A percentile compares a stretch with the other conserved stretches of the same genome.
phyloP scores from a whole-genome alignment of 2,888 invertebrate genomes.

The Zhuqinia jingwanae region DNA sequence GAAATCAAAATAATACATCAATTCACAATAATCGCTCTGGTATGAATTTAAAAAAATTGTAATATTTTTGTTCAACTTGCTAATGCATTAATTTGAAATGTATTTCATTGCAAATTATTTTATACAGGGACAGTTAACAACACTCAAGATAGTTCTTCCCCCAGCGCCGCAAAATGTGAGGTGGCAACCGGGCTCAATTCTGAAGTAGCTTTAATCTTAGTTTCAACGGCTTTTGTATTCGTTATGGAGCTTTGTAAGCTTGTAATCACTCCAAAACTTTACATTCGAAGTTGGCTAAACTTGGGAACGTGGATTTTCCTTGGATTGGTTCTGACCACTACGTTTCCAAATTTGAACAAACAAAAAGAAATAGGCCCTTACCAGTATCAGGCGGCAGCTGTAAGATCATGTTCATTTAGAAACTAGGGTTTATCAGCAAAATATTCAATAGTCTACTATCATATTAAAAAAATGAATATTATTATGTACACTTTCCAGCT shows the following conservation, averaged over 20 bases:
- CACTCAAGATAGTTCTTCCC: neutral
- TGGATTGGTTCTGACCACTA: constrained; percentile 69
- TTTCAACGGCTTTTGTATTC: constrained; percentile 69
- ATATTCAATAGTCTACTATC: neutral
- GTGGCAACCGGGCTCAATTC: constrained; percentile 66
- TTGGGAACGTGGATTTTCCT: constrained; percentile 75
- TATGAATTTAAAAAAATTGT: neutral
- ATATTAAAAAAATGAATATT: neutral
- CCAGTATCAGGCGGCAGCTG: constrained; percentile 73
- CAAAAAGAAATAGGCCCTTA: constrained; percentile 57
- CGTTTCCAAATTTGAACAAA: constrained; percentile 68
- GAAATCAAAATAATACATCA: too few species aligned
- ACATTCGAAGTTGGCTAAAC: constrained; percentile 72
- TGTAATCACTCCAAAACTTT: constrained; percentile 73
- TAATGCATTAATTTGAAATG: too few species aligned
- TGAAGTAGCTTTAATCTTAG: constrained; percentile 68
- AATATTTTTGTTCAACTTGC: too few species aligned
- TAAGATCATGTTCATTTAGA: too few species aligned
- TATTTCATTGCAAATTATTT: too few species aligned
- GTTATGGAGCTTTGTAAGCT: constrained; percentile 73
- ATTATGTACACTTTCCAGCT: constrained; percentile 49
- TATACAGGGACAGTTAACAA: neutral
- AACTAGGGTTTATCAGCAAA: neutral
- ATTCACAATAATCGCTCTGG: neutral
- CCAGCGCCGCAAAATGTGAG: constrained; percentile 42